A percentile compares a stretch with the other conserved stretches of the same genome.
phyloP scores from a whole-genome alignment of 2,113 vertebrate species.

The Halcyon malimbica region DNA sequence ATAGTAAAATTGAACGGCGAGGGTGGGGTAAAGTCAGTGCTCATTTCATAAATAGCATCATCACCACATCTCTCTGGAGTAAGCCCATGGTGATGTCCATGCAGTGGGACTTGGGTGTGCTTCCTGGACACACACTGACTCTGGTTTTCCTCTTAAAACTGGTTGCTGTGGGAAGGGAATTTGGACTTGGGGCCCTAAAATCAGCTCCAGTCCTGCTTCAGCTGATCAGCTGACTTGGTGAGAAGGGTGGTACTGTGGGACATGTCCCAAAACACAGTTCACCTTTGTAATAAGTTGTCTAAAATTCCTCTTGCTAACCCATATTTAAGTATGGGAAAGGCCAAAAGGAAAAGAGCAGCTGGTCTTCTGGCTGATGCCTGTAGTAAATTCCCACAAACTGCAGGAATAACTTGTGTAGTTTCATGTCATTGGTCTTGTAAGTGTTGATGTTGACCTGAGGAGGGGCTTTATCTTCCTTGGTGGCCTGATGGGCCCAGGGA shows the following conservation, averaged over 20 bases:
- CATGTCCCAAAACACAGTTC: background rate
- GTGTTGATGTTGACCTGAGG: background rate
- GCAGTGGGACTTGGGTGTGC: background rate
- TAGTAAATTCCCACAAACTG: background rate
- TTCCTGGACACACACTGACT: background rate
- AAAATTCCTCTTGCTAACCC: background rate
- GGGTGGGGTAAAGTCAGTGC: background rate
- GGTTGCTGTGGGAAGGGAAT: background rate
- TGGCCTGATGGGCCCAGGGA: background rate
- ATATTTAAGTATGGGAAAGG: background rate
- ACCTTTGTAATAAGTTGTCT: background rate
- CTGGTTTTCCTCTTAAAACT: background rate
- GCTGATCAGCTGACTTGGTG: background rate
- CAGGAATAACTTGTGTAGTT: background rate
- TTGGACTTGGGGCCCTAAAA: background rate
- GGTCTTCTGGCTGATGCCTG: background rate
- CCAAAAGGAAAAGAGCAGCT: background rate
- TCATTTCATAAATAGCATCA: background rate
- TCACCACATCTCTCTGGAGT: background rate
- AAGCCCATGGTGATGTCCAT: background rate
- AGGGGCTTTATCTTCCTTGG: background rate
- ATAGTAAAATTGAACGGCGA: background rate
- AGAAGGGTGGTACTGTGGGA: background rate
- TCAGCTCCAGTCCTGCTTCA: background rate
- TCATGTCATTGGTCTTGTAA: background rate